Evolutionary conservation across 64 coral and sea anemone species (phyloP).

Genomic region (Actinia tenebrosa): DNA sequence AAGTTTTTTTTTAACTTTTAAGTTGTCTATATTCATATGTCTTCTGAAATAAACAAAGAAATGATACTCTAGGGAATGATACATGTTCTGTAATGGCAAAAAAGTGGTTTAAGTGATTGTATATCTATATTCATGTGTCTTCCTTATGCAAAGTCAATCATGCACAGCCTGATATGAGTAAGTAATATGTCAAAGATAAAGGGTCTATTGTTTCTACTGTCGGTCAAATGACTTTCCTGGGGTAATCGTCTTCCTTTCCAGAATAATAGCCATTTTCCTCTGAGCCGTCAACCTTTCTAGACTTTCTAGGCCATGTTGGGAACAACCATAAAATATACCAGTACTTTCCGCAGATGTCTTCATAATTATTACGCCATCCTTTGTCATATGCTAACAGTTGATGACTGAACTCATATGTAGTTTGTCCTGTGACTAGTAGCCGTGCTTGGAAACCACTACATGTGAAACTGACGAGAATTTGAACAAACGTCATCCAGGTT

Average conservation of each 20-base stretch:
- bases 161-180: too few species aligned
- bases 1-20: too few species aligned
- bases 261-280: neutral
- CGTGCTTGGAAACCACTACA: constrained; percentile 79
- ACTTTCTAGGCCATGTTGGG: constrained; percentile 22
- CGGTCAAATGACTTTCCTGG: neutral
- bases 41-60: too few species aligned
- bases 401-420: constrained; percentile 84
- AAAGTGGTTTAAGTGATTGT: too few species aligned
- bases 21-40: too few species aligned
- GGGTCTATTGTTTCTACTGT: too few species aligned
- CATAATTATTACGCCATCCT: constrained; percentile 74
- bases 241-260: constrained; percentile 8
- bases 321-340: constrained; percentile 88
- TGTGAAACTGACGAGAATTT: constrained; percentile 47
- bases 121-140: too few species aligned
- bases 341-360: constrained; percentile 48
- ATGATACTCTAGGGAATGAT: too few species aligned
- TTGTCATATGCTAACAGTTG: constrained; percentile 52
- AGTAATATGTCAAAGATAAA: too few species aligned
- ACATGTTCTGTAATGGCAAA: too few species aligned
- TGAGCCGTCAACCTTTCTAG: neutral
- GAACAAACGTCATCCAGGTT: constrained; percentile 74
- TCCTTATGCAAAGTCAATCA: too few species aligned
- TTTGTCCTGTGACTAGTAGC: constrained; percentile 67